Evolutionary conservation across 2,113 vertebrate species (phyloP).

Genomic region (Callorhinus ursinus): DNA sequence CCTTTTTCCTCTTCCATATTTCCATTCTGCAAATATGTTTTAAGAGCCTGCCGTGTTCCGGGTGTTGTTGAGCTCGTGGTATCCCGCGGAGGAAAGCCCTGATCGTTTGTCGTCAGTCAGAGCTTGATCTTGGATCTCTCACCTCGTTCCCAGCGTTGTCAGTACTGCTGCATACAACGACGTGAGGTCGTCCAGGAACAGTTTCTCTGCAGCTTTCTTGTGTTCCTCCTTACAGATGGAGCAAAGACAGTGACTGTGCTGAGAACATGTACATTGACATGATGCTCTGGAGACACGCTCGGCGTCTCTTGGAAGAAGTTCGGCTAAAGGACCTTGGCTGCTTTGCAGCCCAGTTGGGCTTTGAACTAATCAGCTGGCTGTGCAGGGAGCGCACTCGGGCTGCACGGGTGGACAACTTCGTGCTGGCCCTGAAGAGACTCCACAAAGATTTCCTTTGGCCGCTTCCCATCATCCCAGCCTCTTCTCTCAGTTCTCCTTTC

Average conservation of each 20-base stretch:
- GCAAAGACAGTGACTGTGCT: constrained; percentile 92
- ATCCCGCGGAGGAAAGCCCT: not conserved
- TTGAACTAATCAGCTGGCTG: constrained; percentile 97
- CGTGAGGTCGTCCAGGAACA: not conserved
- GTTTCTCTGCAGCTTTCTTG: not conserved
- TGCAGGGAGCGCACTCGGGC: constrained; percentile 95
- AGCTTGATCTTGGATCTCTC: not conserved
- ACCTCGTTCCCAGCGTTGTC: not conserved
- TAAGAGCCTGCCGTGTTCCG: not conserved
- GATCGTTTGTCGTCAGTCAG: not conserved
- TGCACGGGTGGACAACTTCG: constrained; percentile 94
- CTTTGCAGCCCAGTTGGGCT: constrained; percentile 97
- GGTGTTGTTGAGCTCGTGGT: not conserved
- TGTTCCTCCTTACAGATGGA: constrained; percentile 82
- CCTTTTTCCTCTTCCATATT: not conserved
- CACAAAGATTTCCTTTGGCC: constrained; percentile 99
- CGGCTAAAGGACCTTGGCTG: constrained; percentile 96
- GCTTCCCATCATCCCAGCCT: constrained; percentile 93
- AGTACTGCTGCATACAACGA: not conserved
- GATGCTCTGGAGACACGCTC: constrained; percentile 98
- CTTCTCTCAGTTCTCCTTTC: constrained; percentile 93
- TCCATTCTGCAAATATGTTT: not conserved
- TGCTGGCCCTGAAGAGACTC: constrained; percentile 93
- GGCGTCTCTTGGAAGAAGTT: constrained; percentile 95
- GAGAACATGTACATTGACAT: constrained; percentile 99